A percentile compares a stretch with the other conserved stretches of the same genome.
phyloP scores from a whole-genome alignment of 1,140 invertebrate genomes.

The Scaptomyza hsui region DNA sequence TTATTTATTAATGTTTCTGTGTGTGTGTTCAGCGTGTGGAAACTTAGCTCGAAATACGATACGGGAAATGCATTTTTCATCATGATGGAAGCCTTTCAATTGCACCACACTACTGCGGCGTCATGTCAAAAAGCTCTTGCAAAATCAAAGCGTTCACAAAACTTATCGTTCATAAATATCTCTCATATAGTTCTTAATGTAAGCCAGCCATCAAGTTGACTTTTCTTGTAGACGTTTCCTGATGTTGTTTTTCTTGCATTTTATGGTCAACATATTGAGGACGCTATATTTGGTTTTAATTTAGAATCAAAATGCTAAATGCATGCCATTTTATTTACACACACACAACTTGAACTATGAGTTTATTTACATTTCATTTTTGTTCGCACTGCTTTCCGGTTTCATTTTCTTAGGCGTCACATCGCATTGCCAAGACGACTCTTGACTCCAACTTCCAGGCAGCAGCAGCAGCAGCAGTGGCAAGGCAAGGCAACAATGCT shows the following conservation, averaged over 20 bases:
- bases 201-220: constrained; percentile 19
- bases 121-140: constrained; percentile 9
- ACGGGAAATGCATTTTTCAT: constrained; percentile 22
- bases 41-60: neutral
- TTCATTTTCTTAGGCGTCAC: constrained; percentile 10
- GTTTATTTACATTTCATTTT: constrained; percentile 61
- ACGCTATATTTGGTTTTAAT: constrained; percentile 60
- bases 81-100: constrained; percentile 20
- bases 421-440: constrained; percentile 36
- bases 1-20: constrained; percentile 2
- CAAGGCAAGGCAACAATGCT: constrained; percentile 11
- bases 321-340: constrained; percentile 54
- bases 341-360: constrained; percentile 58
- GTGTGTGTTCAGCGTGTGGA: neutral
- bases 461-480: constrained; percentile 14
- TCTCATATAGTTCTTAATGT: constrained; percentile 8
- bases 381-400: constrained; percentile 4
- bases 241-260: constrained; percentile 15
- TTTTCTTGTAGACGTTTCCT: constrained; percentile 12
- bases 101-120: constrained; percentile 17
- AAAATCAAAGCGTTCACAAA: constrained; percentile 8
- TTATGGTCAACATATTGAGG: constrained; percentile 50
- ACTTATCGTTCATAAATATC: constrained; percentile 6
- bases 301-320: constrained; percentile 48
- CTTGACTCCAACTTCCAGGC: constrained; percentile 49